Base-by-base conservation (phyloP, 53 echinoderm and acorn worm genomes). In the Astropecten irregularis region DNA sequence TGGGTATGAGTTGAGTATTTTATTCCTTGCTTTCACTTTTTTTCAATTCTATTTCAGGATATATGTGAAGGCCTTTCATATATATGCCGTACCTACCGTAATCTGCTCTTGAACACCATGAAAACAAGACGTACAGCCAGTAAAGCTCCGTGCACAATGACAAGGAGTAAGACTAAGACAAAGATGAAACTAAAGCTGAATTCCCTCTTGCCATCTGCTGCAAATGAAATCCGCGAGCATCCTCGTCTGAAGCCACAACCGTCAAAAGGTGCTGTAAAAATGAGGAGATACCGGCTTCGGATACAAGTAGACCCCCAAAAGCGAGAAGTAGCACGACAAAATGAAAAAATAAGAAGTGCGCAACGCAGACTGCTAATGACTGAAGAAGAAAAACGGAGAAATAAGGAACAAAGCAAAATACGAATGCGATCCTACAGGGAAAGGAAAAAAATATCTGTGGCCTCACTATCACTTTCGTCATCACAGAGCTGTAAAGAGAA, bases 191-290 rank as follows among this genome's bases (percentile, higher is more conserved):
- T 2, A 89, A 79, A 42, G 16, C 0, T 0, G 0, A 48, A 66
- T 73, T 65, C 56, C 89, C 84, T 27, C 68, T 89, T 10, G 70
- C 0, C 2, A 9, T 16, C 2, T 67, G 52, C 87, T 91, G 60
- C 91, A 83, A 56, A 38, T 83, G 7, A 35, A 16, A 2, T 52
- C 67, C 5, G 83, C 83, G 36, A 18, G 14, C 36, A 62, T 87
- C 13, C 76, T 76, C 9, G 83, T 76, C 18, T 61, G 87, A 9
- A 83, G 87, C 87, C 87, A 91, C 52, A 87, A 91, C 26, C 36
- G 87, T 4, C 38, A 87, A 14, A n/a, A n/a, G n/a, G 87, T n/a
- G n/a, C n/a, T n/a, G n/a, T n/a, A n/a, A n/a, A n/a, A n/a, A n/a
- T n/a, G n/a, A n/a, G n/a, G n/a, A n/a, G n/a, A n/a, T n/a, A n/a